Evolutionary conservation across 2,888 invertebrate genomes (phyloP).

Genomic region (Drosophila helvetica): DNA sequence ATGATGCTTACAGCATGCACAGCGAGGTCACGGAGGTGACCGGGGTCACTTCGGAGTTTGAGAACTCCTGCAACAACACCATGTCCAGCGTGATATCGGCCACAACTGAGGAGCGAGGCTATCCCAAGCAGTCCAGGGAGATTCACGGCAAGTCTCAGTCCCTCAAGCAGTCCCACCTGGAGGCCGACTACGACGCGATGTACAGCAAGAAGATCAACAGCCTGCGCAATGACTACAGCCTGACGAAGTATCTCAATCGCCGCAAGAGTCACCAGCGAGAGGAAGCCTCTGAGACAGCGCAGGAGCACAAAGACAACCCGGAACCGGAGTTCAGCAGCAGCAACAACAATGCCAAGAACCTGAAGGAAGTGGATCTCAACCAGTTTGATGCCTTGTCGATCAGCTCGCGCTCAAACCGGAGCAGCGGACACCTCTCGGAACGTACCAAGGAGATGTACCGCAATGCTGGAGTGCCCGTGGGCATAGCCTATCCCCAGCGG

Average conservation of each 20-base stretch:
- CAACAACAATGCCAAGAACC: slow-evolving; percentile 61
- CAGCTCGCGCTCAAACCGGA: slow-evolving; percentile 82
- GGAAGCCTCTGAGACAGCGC: slow-evolving; percentile 41
- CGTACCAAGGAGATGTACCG: slow-evolving; percentile 83
- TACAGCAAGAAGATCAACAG: slow-evolving; percentile 80
- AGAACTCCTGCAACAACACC: slow-evolving; percentile 76
- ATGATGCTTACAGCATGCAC: slow-evolving; percentile 82
- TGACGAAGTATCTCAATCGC: slow-evolving; percentile 82
- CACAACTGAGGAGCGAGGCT: slow-evolving; percentile 40
- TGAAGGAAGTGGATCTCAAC: slow-evolving; percentile 75
- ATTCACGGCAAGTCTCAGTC: slow-evolving; percentile 22
- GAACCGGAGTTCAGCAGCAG: slow-evolving; percentile 52
- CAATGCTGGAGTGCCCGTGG: slow-evolving; percentile 82
- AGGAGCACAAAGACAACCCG: slow-evolving; percentile 35
- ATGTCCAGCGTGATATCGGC: slow-evolving; percentile 72
- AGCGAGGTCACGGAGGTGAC: slow-evolving; percentile 83
- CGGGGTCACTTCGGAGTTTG: slow-evolving; percentile 79
- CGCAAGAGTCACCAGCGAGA: slow-evolving; percentile 73
- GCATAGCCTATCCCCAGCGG: slow-evolving; percentile 82
- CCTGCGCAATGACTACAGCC: slow-evolving; percentile 81
- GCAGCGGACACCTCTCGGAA: slow-evolving; percentile 82
- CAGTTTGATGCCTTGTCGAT: slow-evolving; percentile 82
- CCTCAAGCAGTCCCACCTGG: slow-evolving; percentile 3
- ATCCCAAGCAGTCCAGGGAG: slow-evolving; percentile 12
- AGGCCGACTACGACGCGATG: slow-evolving; percentile 73